phyloP scores from a whole-genome alignment of 2,797 vertebrate species.

The Enteromius fasciolatus region DNA sequence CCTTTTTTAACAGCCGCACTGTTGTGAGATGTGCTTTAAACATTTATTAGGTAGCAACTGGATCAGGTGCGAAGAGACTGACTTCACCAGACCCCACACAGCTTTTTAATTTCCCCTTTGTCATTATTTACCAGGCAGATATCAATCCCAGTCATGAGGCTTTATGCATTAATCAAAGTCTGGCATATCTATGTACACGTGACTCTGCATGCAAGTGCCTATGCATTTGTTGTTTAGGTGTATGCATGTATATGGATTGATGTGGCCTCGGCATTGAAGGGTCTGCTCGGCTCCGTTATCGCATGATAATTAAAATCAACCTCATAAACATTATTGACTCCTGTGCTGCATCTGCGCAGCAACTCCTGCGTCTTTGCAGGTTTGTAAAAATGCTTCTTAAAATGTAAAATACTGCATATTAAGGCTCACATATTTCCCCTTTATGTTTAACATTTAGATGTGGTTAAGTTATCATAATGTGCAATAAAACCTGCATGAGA shows the following conservation, averaged over 20 bases:
- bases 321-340: conserved; percentile 85
- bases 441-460: conserved; percentile 84
- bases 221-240: background rate
- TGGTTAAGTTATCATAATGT: conserved; percentile 86
- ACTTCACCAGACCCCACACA: background rate
- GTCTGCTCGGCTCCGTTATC: conserved; percentile 80
- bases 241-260: conserved; percentile 71
- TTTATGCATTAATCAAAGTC: conserved; percentile 39
- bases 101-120: conserved; percentile 40
- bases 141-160: conserved; percentile 3
- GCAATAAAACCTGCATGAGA: conserved; percentile 85
- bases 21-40: background rate
- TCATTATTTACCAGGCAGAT: conserved; percentile 19
- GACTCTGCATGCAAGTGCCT: conserved; percentile 13
- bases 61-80: background rate
- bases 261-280: conserved; percentile 74
- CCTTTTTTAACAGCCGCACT: background rate
- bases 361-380: conserved; percentile 73
- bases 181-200: conserved; percentile 21
- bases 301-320: conserved; percentile 85
- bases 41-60: background rate
- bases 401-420: conserved; percentile 83
- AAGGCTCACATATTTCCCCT: conserved; percentile 81
- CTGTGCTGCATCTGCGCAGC: conserved; percentile 72
- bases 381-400: conserved; percentile 79